phyloP scores from a whole-genome alignment of 2,113 vertebrate genomes.

The Brienomyrus longianalis region DNA sequence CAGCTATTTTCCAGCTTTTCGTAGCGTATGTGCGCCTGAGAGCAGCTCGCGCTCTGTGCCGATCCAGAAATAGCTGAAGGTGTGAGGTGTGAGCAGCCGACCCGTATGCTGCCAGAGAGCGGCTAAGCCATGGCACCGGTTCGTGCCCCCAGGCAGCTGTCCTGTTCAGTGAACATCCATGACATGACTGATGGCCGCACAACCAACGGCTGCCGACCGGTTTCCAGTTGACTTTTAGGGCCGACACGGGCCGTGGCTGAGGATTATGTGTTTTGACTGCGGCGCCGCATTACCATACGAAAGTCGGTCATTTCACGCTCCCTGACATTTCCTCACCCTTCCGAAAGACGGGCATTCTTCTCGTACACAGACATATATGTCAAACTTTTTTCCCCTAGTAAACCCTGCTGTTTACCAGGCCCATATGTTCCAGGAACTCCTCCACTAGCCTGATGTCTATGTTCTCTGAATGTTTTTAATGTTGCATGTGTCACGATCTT shows the following conservation, averaged over 20 bases:
- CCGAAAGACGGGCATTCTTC: neutral
- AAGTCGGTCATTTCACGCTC: neutral
- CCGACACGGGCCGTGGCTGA: neutral
- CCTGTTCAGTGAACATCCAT: neutral
- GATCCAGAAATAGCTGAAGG: neutral
- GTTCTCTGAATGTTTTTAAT: neutral
- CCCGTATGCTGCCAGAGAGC: neutral
- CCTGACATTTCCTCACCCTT: neutral
- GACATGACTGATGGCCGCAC: neutral
- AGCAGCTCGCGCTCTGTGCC: neutral
- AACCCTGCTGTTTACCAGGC: neutral
- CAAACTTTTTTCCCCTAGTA: neutral
- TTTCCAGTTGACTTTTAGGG: constrained; percentile 9
- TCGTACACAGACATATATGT: neutral
- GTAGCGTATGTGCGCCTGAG: neutral
- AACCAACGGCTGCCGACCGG: neutral
- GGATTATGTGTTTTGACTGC: constrained; percentile 15
- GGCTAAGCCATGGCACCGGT: neutral
- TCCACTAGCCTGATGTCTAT: neutral
- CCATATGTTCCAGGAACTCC: neutral
- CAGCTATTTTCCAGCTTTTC: neutral
- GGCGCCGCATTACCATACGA: neutral
- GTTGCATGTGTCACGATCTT: neutral
- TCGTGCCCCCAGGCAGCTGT: neutral
- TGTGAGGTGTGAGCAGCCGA: neutral